Evolutionary conservation across 2,797 vertebrate genomes (phyloP).

Genomic region (Morelia viridis): DNA sequence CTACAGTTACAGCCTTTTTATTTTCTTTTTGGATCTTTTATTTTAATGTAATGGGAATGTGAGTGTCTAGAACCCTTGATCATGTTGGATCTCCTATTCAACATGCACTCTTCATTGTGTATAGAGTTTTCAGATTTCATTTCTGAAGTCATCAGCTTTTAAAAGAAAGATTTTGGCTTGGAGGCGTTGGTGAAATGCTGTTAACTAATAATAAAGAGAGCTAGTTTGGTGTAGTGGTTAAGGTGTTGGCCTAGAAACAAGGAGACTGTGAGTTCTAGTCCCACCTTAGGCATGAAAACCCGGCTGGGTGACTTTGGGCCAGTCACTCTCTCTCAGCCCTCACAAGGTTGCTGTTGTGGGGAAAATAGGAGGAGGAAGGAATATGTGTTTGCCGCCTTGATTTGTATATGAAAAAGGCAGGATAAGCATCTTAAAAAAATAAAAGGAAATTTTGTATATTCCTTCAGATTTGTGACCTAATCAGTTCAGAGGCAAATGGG

Average conservation of each 20-base stretch:
- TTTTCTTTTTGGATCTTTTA: neutral
- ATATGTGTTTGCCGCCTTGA: too few species aligned
- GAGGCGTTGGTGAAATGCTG: neutral
- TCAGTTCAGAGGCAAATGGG: neutral
- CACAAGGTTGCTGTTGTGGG: too few species aligned
- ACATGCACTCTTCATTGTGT: neutral
- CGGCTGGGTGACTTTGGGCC: too few species aligned
- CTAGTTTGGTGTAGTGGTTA: too few species aligned
- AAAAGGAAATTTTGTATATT: neutral
- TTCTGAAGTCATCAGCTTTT: too few species aligned
- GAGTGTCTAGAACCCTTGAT: neutral
- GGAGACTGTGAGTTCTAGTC: too few species aligned
- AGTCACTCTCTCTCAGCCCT: too few species aligned
- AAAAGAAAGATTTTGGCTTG: neutral
- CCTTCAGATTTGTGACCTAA: neutral
- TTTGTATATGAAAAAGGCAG: too few species aligned
- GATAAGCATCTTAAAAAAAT: too few species aligned
- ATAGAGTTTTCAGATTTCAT: neutral
- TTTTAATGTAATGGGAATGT: neutral
- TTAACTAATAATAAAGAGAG: neutral
- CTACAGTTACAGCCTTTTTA: neutral
- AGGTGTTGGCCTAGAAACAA: too few species aligned
- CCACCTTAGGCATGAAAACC: too few species aligned
- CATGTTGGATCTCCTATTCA: neutral
- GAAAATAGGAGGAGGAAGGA: too few species aligned